Evolutionary conservation across 2,888 invertebrate species (phyloP).

Genomic region (Meliscaeva auricollis): DNA sequence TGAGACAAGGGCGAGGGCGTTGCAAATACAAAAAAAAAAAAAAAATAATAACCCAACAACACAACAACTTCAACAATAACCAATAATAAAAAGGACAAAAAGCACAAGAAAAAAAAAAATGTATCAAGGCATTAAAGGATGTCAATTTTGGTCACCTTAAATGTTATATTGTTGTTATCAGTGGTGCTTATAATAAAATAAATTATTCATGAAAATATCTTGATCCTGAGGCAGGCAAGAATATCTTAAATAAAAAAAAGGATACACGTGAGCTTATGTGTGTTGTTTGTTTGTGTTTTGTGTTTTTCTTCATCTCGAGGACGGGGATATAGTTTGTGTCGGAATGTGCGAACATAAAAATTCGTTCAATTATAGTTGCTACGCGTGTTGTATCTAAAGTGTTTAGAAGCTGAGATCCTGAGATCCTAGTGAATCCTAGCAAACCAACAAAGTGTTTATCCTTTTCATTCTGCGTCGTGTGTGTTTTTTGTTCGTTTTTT

Average conservation of each 20-base stretch:
- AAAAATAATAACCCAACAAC: too few species aligned
- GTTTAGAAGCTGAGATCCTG: slow-evolving; percentile 20
- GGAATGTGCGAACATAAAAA: slow-evolving; percentile 65
- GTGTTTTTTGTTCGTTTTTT: neutral
- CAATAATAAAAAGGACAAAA: slow-evolving; percentile 13
- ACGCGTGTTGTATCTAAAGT: slow-evolving; percentile 48
- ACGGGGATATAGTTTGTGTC: slow-evolving; percentile 8
- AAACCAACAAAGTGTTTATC: slow-evolving; percentile 38
- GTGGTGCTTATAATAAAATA: slow-evolving; percentile 48
- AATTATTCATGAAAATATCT: slow-evolving; percentile 58
- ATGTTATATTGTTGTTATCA: slow-evolving; percentile 53
- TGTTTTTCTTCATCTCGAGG: neutral
- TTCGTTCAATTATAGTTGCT: slow-evolving; percentile 61
- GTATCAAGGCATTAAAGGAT: slow-evolving; percentile 49
- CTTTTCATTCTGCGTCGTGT: slow-evolving; percentile 19
- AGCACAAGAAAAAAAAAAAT: slow-evolving; percentile 7
- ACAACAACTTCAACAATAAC: neutral
- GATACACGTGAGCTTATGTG: slow-evolving; percentile 42
- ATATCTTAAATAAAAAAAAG: neutral
- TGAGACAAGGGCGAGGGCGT: slow-evolving; percentile 58
- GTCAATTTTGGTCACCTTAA: slow-evolving; percentile 67
- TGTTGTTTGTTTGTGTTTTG: neutral
- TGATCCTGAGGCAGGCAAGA: slow-evolving; percentile 40
- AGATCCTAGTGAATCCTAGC: neutral
- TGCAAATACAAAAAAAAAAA: slow-evolving; percentile 44